These are phyloP conservation scores for Drosophila sulfurigaster DNA, from an alignment of 1,140 invertebrate species.

Conservation along the genomic window DNA sequence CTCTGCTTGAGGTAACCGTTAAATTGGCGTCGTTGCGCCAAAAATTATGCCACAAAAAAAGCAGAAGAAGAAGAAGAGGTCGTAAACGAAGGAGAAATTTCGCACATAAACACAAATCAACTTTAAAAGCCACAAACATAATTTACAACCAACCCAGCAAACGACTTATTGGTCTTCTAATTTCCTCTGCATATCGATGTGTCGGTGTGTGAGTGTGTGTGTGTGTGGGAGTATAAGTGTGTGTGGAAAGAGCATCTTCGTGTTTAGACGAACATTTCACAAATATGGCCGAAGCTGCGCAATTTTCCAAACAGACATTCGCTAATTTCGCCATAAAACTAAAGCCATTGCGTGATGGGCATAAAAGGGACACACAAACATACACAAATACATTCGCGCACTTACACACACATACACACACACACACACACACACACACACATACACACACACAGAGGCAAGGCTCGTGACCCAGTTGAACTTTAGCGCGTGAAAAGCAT, in stretches of 20 bases:
- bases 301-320: constrained; percentile 49
- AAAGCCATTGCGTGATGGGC: constrained; percentile 74
- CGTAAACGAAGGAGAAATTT: constrained; percentile 26
- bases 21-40: constrained; percentile 29
- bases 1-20: constrained; percentile 8
- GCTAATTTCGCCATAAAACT: constrained; percentile 80
- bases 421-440: constrained; percentile 5
- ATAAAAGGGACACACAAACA: constrained; percentile 60
- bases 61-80: background rate
- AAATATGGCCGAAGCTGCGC: constrained; percentile 54
- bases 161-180: constrained; percentile 42
- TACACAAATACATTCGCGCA: constrained; percentile 7
- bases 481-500: constrained; percentile 13
- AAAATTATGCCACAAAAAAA: constrained; percentile 55
- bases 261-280: constrained; percentile 49
- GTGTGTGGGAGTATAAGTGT: background rate
- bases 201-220: background rate
- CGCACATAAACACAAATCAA: constrained; percentile 43
- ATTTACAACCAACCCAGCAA: constrained; percentile 38
- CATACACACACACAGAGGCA: constrained; percentile 6
- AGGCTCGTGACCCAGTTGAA: constrained; percentile 16
- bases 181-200: constrained; percentile 36
- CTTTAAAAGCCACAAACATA: constrained; percentile 40
- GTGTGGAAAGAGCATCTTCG: constrained; percentile 12
- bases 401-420: constrained; percentile 19